Percentiles rank a stretch among this genome's conserved stretches.
Evolutionary conservation across 2,888 invertebrate species (phyloP).

Genomic region (Dromius quadrimaculatus): DNA sequence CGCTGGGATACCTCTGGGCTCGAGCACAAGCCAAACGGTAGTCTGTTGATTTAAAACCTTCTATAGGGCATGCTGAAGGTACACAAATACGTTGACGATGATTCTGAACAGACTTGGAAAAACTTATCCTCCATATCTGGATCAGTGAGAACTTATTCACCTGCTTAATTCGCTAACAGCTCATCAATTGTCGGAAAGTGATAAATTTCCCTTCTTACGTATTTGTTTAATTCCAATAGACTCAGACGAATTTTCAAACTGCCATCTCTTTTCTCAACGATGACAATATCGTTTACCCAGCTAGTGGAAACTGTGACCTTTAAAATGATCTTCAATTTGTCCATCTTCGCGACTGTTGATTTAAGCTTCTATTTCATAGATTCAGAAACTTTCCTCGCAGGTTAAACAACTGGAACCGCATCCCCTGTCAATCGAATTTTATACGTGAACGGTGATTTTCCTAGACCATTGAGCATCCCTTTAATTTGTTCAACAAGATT

Average conservation of each 20-base stretch:
- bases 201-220: constrained; percentile 56
- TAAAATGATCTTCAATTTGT: background rate
- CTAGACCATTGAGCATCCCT: background rate
- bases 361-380: background rate
- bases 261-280: constrained; percentile 30
- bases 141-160: background rate
- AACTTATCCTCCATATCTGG: constrained; percentile 10
- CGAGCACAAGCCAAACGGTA: constrained; percentile 54
- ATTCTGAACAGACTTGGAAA: background rate
- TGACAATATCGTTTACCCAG: constrained; percentile 33
- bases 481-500: background rate
- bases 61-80: constrained; percentile 9
- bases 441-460: constrained; percentile 10
- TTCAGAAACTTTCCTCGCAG: background rate
- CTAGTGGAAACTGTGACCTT: constrained; percentile 43
- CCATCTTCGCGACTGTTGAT: background rate
- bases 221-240: constrained; percentile 56
- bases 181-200: constrained; percentile 57
- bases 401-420: constrained; percentile 1
- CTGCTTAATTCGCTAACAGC: constrained; percentile 49
- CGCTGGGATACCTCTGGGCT: constrained; percentile 54
- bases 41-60: constrained; percentile 53
- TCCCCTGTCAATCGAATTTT: constrained; percentile 8
- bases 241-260: constrained; percentile 55
- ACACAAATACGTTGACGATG: background rate